Base-by-base conservation (phyloP, 2,888 invertebrate genomes). In the Cloeon dipterum region DNA sequence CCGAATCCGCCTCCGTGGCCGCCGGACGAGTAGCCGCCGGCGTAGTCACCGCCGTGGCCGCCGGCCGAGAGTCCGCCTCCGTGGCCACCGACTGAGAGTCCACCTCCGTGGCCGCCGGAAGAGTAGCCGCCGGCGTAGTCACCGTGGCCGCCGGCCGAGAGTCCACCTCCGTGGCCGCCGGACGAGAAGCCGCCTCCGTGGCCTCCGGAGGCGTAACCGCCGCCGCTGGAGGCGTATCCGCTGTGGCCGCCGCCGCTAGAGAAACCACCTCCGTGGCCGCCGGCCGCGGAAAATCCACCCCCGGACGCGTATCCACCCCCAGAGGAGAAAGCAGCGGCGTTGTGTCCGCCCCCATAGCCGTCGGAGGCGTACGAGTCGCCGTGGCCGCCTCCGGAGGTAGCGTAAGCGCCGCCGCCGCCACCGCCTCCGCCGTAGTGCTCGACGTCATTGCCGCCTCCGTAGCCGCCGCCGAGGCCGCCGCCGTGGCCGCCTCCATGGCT, bases 41-140 rank as follows among this genome's bases (percentile, higher is more conserved):
- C 29, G n/a, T n/a, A 7, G 5, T 29, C 29, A n/a, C 29, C 29
- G 16, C 29, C 16, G 29, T n/a, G n/a, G 29, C 16, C n/a, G n/a
- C 4, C 29, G 39, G 42, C 51, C 50, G 52, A 49, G 46, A 47
- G 45, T 29, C 29, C 29, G n/a, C 7, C 29, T 7, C 29, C 16
- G 8, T 7, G 16, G n/a, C 14, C 7, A 14, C 29, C 29, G 5
- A 16, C n/a, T 16, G n/a, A 14, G n/a, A 16, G 16, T n/a, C 16
- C n/a, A 7, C 29, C 29, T 7, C 14, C 5, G 14, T 14, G 5
- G n/a, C 29, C 29, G 14, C 29, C 29, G 29, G 29, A 29, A 14
- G 7, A 5, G 29, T 29, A 29, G 7, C 29, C 29, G 5, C 29
- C 29, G 8, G 7, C 21, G 7, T 10, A 21, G 10, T 21, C 21